These are phyloP conservation scores for Falco berigora DNA, from an alignment of 2,797 vertebrate genomes.

Conservation along the genomic window DNA sequence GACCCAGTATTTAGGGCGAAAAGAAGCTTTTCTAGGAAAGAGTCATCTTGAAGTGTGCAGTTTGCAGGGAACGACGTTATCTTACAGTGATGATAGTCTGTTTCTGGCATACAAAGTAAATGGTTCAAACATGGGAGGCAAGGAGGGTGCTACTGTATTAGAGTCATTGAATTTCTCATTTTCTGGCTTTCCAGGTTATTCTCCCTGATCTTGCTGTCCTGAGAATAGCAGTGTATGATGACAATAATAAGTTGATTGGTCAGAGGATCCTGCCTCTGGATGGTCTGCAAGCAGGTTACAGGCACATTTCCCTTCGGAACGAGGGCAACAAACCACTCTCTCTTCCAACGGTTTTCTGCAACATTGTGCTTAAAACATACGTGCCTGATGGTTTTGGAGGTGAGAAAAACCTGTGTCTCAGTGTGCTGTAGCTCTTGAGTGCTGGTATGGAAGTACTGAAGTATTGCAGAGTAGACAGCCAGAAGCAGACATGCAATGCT, in stretches of 20 bases:
- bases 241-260: constrained; percentile 96
- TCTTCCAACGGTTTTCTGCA: constrained; percentile 95
- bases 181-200: constrained; percentile 82
- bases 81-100: background rate
- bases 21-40: background rate
- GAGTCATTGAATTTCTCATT: background rate
- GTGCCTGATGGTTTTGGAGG: constrained; percentile 98
- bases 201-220: constrained; percentile 95
- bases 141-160: background rate
- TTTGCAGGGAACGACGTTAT: background rate
- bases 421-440: background rate
- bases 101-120: background rate
- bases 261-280: constrained; percentile 96
- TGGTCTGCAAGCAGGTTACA: constrained; percentile 94
- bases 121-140: background rate
- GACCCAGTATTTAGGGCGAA: background rate
- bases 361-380: constrained; percentile 98
- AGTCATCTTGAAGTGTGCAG: background rate
- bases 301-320: constrained; percentile 96
- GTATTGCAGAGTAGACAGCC: background rate
- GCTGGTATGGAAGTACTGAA: background rate
- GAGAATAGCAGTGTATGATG: constrained; percentile 95
- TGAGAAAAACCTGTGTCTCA: constrained; percentile 56
- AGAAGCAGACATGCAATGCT: background rate
- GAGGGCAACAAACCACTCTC: constrained; percentile 98